Percentiles rank a stretch among this genome's conserved stretches.
These are phyloP conservation scores for Trissolcus brochymenae DNA, from an alignment of 2,888 invertebrate species.

Conservation along the genomic window DNA sequence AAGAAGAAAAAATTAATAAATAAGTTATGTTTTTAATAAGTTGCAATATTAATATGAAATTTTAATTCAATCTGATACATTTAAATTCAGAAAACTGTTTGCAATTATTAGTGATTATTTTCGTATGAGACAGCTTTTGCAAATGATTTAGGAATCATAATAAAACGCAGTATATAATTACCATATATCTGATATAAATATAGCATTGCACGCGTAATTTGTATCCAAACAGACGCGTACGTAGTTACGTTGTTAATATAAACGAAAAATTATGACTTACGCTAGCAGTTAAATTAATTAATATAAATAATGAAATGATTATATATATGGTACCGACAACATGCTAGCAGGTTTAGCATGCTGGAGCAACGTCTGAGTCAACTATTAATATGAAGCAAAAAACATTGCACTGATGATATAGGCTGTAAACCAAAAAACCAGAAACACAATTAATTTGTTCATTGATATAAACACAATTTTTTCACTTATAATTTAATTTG, in stretches of 20 bases:
- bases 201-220: constrained; percentile 47
- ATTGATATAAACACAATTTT: too few species aligned
- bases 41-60: too few species aligned
- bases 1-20: too few species aligned
- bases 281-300: constrained; percentile 46
- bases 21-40: too few species aligned
- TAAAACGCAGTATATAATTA: constrained; percentile 18
- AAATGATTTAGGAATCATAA: too few species aligned
- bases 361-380: constrained; percentile 60
- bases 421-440: constrained; percentile 9
- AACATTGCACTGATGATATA: constrained; percentile 40
- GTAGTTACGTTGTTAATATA: constrained; percentile 54
- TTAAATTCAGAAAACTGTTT: too few species aligned
- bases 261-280: constrained; percentile 42
- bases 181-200: constrained; percentile 22
- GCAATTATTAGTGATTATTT: too few species aligned
- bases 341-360: constrained; percentile 67
- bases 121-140: too few species aligned
- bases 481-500: too few species aligned
- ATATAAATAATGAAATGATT: constrained; percentile 14
- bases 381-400: constrained; percentile 54
- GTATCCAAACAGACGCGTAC: constrained; percentile 40
- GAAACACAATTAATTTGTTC: not conserved
- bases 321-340: constrained; percentile 56
- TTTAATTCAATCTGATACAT: too few species aligned